Evolutionary conservation across 2,797 vertebrate genomes (phyloP).

Genomic region (Salarias fasciatus): DNA sequence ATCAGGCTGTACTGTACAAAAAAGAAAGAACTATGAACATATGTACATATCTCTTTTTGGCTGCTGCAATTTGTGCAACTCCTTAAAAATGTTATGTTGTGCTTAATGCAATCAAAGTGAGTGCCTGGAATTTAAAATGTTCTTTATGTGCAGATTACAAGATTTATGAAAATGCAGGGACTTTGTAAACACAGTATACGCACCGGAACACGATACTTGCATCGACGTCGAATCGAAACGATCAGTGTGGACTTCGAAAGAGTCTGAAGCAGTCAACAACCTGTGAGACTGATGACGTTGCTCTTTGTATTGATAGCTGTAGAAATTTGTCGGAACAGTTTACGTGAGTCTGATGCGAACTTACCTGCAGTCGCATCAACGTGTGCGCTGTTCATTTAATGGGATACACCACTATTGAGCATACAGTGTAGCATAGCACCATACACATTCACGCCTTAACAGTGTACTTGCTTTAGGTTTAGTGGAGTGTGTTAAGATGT

Average conservation of each 20-base stretch:
- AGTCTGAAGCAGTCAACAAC: constrained; percentile 67
- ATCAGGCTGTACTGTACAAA: constrained; percentile 82
- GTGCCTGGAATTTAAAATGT: constrained; percentile 87
- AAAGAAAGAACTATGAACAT: constrained; percentile 77
- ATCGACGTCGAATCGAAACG: constrained; percentile 56
- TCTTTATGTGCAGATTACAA: constrained; percentile 82
- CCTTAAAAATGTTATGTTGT: constrained; percentile 87
- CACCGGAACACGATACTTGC: constrained; percentile 68
- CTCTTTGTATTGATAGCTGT: constrained; percentile 55
- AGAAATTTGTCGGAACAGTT: constrained; percentile 52
- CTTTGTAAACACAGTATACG: constrained; percentile 83
- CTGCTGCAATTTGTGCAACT: constrained; percentile 90
- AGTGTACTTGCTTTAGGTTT: constrained; percentile 79
- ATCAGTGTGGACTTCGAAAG: constrained; percentile 38
- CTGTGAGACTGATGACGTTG: constrained; percentile 48
- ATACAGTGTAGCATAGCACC: constrained; percentile 85
- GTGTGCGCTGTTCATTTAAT: constrained; percentile 59
- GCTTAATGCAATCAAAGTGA: constrained; percentile 92
- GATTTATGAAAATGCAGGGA: constrained; percentile 86
- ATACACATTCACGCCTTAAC: constrained; percentile 85
- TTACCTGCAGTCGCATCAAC: constrained; percentile 63
- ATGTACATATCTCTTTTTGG: constrained; percentile 87
- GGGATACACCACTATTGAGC: constrained; percentile 80
- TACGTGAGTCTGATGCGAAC: constrained; percentile 62
- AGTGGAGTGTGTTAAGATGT: constrained; percentile 71